Evolutionary conservation across 2,797 vertebrate species (phyloP), one percentile per base, ranked within the genome.

Genomic region (Eupleurogrammus muticus): DNA sequence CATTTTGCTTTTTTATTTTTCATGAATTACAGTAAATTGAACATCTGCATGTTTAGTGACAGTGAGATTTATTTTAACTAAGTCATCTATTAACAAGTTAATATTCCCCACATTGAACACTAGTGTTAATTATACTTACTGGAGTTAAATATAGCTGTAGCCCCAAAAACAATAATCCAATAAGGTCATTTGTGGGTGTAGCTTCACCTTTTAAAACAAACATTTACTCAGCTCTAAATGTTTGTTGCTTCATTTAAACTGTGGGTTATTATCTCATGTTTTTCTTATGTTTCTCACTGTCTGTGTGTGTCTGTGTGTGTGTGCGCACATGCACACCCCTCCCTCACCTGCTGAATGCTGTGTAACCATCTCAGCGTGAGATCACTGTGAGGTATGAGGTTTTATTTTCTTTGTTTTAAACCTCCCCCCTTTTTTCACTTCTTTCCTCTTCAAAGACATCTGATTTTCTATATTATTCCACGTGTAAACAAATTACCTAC

Each of bases 361-460:
- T 92, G 86, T 92, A 90, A 92, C 90, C 88, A 81, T 91, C 85
- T 87, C 94, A 95, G 95, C 95, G 95, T 90, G 95, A 96, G 92
- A 95, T 94, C 94, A 96, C 92, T 81, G 94, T 96, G 90, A 95
- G 95, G 95, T 96, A 95, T 28, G 92, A 78, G 79, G 90, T 83
- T 34, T 72, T 16, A 13, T 54, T 64, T 52, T 72, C 23, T 68
- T 50, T 58, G 67, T 23, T 57, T 57, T 11, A 24, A 7, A 47
- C 36, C 42, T 19, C 17, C 40, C 19, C 56, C 12, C 12, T 66
- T 23, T n/a, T 13, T 56, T 50, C 9, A 24, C 9, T 42, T 12
- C 8, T 20, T 42, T n/a, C 5, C 48, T 40, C 5, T 52, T 23
- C 2, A 14, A 40, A 40, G 4, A 40, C 12, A 40, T 16, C 12